phyloP scores from a whole-genome alignment of 2,797 vertebrate genomes.

The Telmatherina bonti region DNA sequence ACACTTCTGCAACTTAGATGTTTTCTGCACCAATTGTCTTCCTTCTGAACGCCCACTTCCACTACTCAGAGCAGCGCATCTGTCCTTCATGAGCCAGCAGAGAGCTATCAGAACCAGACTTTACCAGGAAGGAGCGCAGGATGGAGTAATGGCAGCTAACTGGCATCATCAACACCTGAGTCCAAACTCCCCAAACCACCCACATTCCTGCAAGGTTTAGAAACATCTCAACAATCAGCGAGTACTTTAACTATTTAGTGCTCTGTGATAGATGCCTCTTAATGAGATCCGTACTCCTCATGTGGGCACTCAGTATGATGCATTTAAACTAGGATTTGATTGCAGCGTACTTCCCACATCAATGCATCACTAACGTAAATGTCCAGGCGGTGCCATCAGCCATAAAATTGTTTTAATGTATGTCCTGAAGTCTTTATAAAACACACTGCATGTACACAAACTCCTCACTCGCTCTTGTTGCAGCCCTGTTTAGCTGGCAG shows the following conservation, averaged over 20 bases:
- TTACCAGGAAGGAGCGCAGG: conserved; percentile 48
- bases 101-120: conserved; percentile 59
- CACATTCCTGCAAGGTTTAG: conserved; percentile 28
- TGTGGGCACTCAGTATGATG: conserved; percentile 51
- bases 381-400: conserved; percentile 20
- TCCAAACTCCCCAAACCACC: conserved; percentile 40
- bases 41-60: conserved; percentile 50
- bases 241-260: conserved; percentile 30
- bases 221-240: conserved; percentile 49
- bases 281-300: conserved; percentile 56
- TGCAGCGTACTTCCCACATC: conserved; percentile 48
- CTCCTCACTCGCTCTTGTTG: conserved; percentile 32
- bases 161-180: conserved; percentile 51
- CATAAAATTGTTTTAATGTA: conserved; percentile 46
- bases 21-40: conserved; percentile 29
- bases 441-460: conserved; percentile 34
- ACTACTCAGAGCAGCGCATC: conserved; percentile 37
- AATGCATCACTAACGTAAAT: conserved; percentile 18
- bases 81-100: conserved; percentile 45
- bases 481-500: conserved; percentile 45
- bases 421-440: conserved; percentile 43
- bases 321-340: conserved; percentile 68
- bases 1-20: conserved; percentile 21
- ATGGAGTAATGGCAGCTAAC: conserved; percentile 55
- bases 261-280: conserved; percentile 41